Conservation (phyloP, 2,888 invertebrate genomes). For the Drosophila aldrichi region DNA sequence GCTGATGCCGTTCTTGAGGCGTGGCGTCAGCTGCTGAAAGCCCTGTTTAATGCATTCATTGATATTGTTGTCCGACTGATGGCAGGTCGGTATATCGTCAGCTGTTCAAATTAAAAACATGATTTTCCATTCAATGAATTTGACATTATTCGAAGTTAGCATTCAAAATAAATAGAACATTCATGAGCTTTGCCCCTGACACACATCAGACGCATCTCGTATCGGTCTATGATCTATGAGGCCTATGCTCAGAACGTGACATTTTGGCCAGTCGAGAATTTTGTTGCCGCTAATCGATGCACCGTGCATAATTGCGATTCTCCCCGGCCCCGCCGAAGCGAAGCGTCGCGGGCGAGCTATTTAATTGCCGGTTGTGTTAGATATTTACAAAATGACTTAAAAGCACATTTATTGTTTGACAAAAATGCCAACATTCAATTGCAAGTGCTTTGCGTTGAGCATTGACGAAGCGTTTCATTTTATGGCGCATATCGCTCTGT, state of each 20-base stretch:
- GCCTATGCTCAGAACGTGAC: constrained; percentile 70
- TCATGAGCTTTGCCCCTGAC: constrained; percentile 60
- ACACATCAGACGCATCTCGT: constrained; percentile 49
- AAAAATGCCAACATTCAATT: constrained; percentile 54
- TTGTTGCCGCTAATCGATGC: constrained; percentile 35
- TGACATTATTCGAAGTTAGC: not conserved
- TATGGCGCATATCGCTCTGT: constrained; percentile 32
- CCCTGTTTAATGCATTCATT: constrained; percentile 88
- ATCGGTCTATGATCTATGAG: constrained; percentile 48
- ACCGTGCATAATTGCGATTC: constrained; percentile 41
- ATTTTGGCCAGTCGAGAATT: constrained; percentile 50
- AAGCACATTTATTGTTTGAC: constrained; percentile 42
- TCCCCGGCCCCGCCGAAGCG: constrained; percentile 25
- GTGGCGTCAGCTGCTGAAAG: constrained; percentile 86
- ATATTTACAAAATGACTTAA: constrained; percentile 29
- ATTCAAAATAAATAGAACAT: constrained; percentile 1
- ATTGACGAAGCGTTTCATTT: constrained; percentile 37
- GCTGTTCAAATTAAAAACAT: constrained; percentile 50
- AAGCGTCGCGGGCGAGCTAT: constrained; percentile 30
- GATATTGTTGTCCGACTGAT: constrained; percentile 87
- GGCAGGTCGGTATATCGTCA: constrained; percentile 86
- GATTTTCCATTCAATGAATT: constrained; percentile 14
- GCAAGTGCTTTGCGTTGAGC: constrained; percentile 32
- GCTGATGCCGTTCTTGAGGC: constrained; percentile 82
- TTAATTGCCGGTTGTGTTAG: constrained; percentile 45